Evolutionary conservation across 2,113 vertebrate species (phyloP).

Genomic region (Neodon shergylaensis): DNA sequence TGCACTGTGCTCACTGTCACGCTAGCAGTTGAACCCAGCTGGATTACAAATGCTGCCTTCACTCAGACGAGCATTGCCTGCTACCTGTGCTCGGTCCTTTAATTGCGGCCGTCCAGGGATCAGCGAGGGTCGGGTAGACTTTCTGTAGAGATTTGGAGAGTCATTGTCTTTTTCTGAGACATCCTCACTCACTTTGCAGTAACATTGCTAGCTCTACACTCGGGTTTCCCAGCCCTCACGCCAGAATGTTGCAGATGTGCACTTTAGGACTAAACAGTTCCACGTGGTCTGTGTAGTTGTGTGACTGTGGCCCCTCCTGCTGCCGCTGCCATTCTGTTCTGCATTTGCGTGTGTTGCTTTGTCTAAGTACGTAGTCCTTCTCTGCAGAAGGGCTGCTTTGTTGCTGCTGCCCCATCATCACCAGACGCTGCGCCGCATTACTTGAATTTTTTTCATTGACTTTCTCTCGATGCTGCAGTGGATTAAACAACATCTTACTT

Average conservation of each 20-base stretch:
- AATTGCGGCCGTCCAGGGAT: neutral
- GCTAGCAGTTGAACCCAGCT: neutral
- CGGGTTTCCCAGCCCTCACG: neutral
- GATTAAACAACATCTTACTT: neutral
- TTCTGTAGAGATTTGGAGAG: neutral
- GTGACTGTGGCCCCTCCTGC: neutral
- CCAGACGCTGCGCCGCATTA: neutral
- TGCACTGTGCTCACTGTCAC: neutral
- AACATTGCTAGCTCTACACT: neutral
- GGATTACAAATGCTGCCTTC: neutral
- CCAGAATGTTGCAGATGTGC: neutral
- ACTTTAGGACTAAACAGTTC: neutral
- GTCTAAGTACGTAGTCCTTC: neutral
- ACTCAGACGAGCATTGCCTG: neutral
- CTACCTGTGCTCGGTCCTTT: neutral
- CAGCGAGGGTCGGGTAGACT: neutral
- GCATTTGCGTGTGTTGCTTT: constrained; percentile 9
- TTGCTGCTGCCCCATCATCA: neutral
- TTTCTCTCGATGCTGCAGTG: neutral
- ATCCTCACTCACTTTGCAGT: neutral
- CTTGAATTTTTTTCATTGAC: neutral
- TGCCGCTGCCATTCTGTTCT: neutral
- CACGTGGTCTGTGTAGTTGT: neutral
- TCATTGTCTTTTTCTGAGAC: neutral
- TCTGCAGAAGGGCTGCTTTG: neutral